A percentile compares a stretch with the other conserved stretches of the same genome.
Evolutionary conservation across 2,797 vertebrate species (phyloP).

Genomic region (Rhadinocentrus ornatus): DNA sequence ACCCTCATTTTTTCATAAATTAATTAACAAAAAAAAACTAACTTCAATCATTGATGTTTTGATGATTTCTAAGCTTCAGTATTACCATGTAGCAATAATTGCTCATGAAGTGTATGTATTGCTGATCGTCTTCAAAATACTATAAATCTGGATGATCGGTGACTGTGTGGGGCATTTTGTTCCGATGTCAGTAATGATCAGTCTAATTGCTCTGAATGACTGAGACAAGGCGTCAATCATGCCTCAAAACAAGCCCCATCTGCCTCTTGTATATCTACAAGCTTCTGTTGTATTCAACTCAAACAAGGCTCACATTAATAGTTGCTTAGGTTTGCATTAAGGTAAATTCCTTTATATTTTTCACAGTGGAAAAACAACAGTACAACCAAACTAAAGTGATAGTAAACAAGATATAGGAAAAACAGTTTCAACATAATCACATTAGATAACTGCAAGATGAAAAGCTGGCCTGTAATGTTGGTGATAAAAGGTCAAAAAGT

Average conservation of each 20-base stretch:
- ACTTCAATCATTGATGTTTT: not conserved
- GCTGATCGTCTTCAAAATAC: not conserved
- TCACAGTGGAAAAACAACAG: not conserved
- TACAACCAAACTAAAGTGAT: not conserved
- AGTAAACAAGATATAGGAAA: constrained; percentile 4
- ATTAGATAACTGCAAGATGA: not conserved
- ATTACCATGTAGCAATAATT: constrained; percentile 1
- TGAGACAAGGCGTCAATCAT: constrained; percentile 41
- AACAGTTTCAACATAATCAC: not conserved
- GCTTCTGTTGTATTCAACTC: constrained; percentile 7
- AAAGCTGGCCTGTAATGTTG: not conserved
- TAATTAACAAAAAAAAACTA: not conserved
- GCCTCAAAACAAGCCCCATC: constrained; percentile 14
- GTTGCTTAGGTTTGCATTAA: constrained; percentile 3
- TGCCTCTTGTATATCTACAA: constrained; percentile 3
- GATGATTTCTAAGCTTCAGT: not conserved
- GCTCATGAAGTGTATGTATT: not conserved
- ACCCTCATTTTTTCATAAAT: not conserved
- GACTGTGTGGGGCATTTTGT: not conserved
- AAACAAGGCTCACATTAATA: constrained; percentile 5
- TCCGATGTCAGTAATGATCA: constrained; percentile 18
- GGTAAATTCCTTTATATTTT: not conserved
- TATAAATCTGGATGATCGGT: not conserved
- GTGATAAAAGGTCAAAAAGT: constrained; percentile 26
- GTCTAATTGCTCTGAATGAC: constrained; percentile 16